phyloP scores from a whole-genome alignment of 2,113 vertebrate genomes.

The Oplegnathus fasciatus region DNA sequence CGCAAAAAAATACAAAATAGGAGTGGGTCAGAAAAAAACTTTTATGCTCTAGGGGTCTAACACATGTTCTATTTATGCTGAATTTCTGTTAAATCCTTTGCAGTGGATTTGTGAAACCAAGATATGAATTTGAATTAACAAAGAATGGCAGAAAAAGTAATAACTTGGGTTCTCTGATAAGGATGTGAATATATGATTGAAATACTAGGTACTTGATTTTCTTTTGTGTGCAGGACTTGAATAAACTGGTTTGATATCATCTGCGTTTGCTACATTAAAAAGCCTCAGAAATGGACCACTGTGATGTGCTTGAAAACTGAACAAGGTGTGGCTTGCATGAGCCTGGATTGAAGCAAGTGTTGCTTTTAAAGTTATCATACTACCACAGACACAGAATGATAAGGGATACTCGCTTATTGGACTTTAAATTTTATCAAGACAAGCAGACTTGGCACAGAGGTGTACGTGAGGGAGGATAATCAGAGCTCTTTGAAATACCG shows the following conservation, averaged over 20 bases:
- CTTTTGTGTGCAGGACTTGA: background rate
- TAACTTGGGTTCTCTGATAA: background rate
- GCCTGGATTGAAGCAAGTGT: background rate
- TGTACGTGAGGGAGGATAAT: slow-evolving; percentile 51
- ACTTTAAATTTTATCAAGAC: slow-evolving; percentile 24
- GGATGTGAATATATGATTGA: background rate
- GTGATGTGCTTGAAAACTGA: slow-evolving; percentile 5
- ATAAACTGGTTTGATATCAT: background rate
- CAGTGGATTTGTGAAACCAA: slow-evolving; percentile 11
- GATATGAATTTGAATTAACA: background rate
- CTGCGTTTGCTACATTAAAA: background rate
- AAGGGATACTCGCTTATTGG: slow-evolving; percentile 18
- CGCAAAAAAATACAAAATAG: background rate
- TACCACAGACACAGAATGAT: slow-evolving; percentile 6
- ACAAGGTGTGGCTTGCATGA: background rate
- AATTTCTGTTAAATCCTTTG: background rate
- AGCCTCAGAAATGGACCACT: background rate
- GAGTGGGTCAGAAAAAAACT: background rate
- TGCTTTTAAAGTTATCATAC: slow-evolving; percentile 13
- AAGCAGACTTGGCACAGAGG: slow-evolving; percentile 9
- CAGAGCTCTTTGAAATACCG: slow-evolving; percentile 36
- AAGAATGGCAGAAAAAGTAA: background rate
- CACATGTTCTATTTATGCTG: background rate
- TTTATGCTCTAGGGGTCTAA: background rate
- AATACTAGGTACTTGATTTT: background rate